These are phyloP conservation scores for Diplolepis rosae DNA, from an alignment of 2,888 invertebrate genomes.

Conservation along the genomic window DNA sequence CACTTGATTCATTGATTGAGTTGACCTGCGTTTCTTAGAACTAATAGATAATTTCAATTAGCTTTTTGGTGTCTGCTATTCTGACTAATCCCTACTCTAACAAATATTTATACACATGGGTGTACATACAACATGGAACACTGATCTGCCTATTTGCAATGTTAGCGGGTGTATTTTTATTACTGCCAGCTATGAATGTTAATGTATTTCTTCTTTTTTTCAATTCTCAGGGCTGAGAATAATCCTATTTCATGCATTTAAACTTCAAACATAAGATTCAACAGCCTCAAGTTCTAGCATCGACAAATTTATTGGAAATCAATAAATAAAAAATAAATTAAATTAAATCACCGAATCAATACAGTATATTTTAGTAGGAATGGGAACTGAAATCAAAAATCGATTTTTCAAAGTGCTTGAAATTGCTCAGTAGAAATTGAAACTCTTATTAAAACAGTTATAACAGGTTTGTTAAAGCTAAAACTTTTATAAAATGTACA, in stretches of 20 bases:
- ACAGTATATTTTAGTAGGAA: no score
- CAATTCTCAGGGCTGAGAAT: not conserved
- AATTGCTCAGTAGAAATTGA: no score
- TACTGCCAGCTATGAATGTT: conserved; percentile 44
- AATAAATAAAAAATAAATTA: no score
- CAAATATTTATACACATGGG: conserved; percentile 57
- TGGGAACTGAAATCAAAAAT: no score
- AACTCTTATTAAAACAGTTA: no score
- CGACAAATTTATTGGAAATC: no score
- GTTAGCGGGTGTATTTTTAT: conserved; percentile 57
- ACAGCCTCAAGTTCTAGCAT: no score
- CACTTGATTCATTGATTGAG: conserved; percentile 48
- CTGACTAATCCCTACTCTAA: conserved; percentile 60
- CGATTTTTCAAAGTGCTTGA: no score
- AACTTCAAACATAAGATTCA: no score
- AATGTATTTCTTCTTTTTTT: not conserved
- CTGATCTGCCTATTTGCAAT: conserved; percentile 37
- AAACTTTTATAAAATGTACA: no score
- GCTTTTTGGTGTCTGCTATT: conserved; percentile 66
- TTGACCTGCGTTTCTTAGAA: conserved; percentile 54
- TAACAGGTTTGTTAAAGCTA: no score
- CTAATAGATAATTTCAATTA: conserved; percentile 58
- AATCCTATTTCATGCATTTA: not conserved
- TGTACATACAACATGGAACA: conserved; percentile 53
- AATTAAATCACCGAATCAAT: no score